These are phyloP conservation scores for Tachypleus tridentatus DNA, from an alignment of 1,140 invertebrate species.

Conservation along the genomic window DNA sequence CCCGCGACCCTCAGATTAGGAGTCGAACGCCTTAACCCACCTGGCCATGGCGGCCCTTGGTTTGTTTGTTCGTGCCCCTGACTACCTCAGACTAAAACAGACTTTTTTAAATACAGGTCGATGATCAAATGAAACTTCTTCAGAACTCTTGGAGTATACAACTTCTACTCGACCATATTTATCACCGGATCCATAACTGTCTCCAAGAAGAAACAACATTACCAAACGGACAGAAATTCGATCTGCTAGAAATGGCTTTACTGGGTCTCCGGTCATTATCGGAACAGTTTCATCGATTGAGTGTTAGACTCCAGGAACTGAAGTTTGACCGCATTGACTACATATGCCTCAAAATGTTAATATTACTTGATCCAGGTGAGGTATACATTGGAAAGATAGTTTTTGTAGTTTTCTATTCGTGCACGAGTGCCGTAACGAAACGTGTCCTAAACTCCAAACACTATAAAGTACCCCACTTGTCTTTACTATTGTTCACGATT, in stretches of 20 bases:
- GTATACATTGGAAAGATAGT: not conserved
- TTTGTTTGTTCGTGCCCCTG: too few species aligned
- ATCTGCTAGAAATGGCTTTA: slow-evolving; percentile 75
- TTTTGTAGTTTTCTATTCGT: slow-evolving; percentile 7
- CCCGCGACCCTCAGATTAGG: too few species aligned
- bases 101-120: slow-evolving; percentile 56
- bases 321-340: slow-evolving; percentile 93
- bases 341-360: slow-evolving; percentile 91
- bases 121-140: slow-evolving; percentile 96
- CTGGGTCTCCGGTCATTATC: slow-evolving; percentile 76
- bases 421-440: not conserved
- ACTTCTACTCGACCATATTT: slow-evolving; percentile 89
- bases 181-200: slow-evolving; percentile 88
- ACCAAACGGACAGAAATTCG: slow-evolving; percentile 90
- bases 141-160: slow-evolving; percentile 97
- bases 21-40: too few species aligned
- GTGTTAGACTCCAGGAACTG: slow-evolving; percentile 76
- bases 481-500: too few species aligned
- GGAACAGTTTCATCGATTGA: slow-evolving; percentile 81
- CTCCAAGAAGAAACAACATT: slow-evolving; percentile 82
- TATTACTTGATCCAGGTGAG: slow-evolving; percentile 91
- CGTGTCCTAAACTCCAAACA: slow-evolving; percentile 2
- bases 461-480: not conserved
- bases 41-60: too few species aligned
- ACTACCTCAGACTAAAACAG: not conserved